Percentiles rank a stretch among this genome's conserved stretches.
Evolutionary conservation across 64 coral and sea anemone species (phyloP).

Genomic region (Stylophora pistillata): DNA sequence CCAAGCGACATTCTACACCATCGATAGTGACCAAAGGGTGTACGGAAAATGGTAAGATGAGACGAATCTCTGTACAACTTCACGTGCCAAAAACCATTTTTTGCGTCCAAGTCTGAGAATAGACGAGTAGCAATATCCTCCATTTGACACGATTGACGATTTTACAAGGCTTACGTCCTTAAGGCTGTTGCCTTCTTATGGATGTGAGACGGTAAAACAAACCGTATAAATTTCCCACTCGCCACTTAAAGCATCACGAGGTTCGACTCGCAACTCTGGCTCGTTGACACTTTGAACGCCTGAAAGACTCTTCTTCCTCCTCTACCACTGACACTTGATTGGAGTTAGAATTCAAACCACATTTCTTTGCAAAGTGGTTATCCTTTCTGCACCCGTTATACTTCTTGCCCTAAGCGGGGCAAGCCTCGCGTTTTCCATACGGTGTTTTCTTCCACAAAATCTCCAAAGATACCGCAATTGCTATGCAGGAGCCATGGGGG

Average conservation of each 20-base stretch:
- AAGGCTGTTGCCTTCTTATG: neutral
- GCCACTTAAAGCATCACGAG: slow-evolving; percentile 1
- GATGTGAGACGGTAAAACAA: neutral
- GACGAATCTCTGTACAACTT: no score
- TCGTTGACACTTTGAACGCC: neutral
- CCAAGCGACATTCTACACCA: no score
- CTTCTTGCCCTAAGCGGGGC: slow-evolving; percentile 45
- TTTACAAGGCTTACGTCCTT: neutral
- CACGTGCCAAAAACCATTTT: neutral
- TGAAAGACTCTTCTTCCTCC: neutral
- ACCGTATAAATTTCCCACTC: neutral
- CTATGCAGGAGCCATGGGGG: neutral
- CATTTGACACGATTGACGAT: slow-evolving; percentile 4
- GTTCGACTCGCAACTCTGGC: neutral
- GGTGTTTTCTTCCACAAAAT: slow-evolving; percentile 44
- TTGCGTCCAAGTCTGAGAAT: no score
- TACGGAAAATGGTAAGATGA: no score
- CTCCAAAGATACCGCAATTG: slow-evolving; percentile 14
- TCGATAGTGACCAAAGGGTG: neutral
- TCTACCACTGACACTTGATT: neutral
- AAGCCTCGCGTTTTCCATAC: neutral
- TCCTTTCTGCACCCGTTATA: slow-evolving; percentile 4
- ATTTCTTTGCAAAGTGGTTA: slow-evolving; percentile 24
- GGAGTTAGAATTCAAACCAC: neutral
- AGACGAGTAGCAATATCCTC: no score